Evolutionary conservation across 2,888 invertebrate species (phyloP).

Genomic region (Apeira syringaria): DNA sequence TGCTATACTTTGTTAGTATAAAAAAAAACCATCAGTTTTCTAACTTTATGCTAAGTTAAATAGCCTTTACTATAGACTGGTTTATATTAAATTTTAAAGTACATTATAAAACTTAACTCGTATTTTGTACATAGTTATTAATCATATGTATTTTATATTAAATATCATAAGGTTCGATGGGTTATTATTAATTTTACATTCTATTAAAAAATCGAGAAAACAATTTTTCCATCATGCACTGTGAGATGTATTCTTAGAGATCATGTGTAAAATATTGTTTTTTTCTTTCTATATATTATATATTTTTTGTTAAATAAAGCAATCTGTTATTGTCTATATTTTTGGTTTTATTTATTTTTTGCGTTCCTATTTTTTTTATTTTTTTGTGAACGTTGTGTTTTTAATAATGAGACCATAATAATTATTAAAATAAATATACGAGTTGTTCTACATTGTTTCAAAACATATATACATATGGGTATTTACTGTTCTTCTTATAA

Average conservation of each 20-base stretch:
- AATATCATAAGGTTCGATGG: slow-evolving; percentile 81
- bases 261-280: slow-evolving; percentile 77
- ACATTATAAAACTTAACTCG: slow-evolving; percentile 74
- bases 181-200: slow-evolving; percentile 74
- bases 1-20: slow-evolving; percentile 59
- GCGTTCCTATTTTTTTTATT: slow-evolving; percentile 35
- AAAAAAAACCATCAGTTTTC: slow-evolving; percentile 54
- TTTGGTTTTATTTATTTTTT: slow-evolving; percentile 68
- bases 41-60: slow-evolving; percentile 78
- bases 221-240: slow-evolving; percentile 68
- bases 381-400: slow-evolving; percentile 43
- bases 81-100: slow-evolving; percentile 78
- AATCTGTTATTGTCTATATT: slow-evolving; percentile 81
- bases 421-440: slow-evolving; percentile 55
- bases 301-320: slow-evolving; percentile 84
- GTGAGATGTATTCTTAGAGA: slow-evolving; percentile 46
- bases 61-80: slow-evolving; percentile 84
- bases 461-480: slow-evolving; percentile 5
- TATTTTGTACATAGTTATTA: slow-evolving; percentile 83
- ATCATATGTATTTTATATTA: slow-evolving; percentile 83
- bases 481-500: too few species aligned
- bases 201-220: slow-evolving; percentile 47
- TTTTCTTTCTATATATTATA: slow-evolving; percentile 78
- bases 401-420: slow-evolving; percentile 70
- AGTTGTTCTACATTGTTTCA: slow-evolving; percentile 64